phyloP scores from a whole-genome alignment of 2,888 invertebrate species.

The Cantharis flavilabris region DNA sequence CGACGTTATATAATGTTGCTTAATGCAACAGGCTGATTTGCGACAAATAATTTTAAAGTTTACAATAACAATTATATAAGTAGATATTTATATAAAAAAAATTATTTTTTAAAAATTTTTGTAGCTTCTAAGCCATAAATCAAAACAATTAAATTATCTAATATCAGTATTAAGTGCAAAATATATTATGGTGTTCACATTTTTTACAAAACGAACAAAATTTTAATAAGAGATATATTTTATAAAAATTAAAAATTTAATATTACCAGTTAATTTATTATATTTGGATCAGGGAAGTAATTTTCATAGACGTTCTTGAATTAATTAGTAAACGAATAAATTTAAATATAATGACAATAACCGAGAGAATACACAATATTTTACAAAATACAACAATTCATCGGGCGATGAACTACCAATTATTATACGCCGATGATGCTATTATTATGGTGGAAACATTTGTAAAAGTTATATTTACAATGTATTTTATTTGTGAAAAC shows the following conservation, averaged over 20 bases:
- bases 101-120: neutral
- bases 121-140: neutral
- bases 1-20: neutral
- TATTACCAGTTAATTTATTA: neutral
- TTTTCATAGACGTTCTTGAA: neutral
- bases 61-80: neutral
- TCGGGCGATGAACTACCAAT: too few relatives aligned
- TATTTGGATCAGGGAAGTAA: neutral
- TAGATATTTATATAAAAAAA: neutral
- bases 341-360: too few relatives aligned
- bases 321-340: neutral
- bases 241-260: neutral
- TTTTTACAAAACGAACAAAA: neutral
- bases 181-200: neutral
- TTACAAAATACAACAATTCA: too few relatives aligned
- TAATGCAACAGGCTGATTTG: conserved; percentile 8
- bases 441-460: too few relatives aligned
- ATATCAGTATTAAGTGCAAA: neutral
- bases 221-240: neutral
- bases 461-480: too few relatives aligned
- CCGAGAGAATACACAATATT: too few relatives aligned
- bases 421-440: too few relatives aligned
- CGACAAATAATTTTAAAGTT: conserved; percentile 16
- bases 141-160: neutral
- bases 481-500: too few relatives aligned